Conservation (phyloP, 2,888 invertebrate genomes). For the Drosophila buzzatii region DNA sequence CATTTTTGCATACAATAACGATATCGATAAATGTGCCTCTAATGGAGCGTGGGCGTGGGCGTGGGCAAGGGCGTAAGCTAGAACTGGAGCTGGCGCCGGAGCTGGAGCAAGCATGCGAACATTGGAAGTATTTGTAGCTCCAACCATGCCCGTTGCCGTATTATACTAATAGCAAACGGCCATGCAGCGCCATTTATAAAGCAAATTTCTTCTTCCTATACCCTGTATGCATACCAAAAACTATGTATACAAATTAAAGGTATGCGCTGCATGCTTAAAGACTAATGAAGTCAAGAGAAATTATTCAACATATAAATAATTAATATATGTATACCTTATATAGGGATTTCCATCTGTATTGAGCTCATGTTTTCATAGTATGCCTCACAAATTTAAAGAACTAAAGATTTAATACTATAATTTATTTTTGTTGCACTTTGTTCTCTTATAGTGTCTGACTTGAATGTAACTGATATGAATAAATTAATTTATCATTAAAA, state of each 20-base stretch:
- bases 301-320: not conserved
- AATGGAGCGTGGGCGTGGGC: not conserved
- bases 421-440: no score
- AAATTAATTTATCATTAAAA: no score
- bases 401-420: no score
- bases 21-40: conserved; percentile 54
- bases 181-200: conserved; percentile 4
- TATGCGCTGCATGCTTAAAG: not conserved
- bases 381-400: no score
- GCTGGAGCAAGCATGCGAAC: not conserved
- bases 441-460: no score
- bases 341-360: no score
- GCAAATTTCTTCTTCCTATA: not conserved
- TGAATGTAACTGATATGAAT: no score
- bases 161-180: conserved; percentile 2
- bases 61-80: not conserved
- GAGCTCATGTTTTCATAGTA: no score
- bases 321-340: not conserved
- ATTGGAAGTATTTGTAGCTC: conserved; percentile 6
- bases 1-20: conserved; percentile 33
- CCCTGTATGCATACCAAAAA: not conserved
- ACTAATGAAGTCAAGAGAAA: not conserved
- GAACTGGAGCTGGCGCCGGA: not conserved
- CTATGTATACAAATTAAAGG: not conserved
- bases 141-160: not conserved